phyloP scores from a whole-genome alignment of 2,113 vertebrate species.

The Takifugu flavidus region DNA sequence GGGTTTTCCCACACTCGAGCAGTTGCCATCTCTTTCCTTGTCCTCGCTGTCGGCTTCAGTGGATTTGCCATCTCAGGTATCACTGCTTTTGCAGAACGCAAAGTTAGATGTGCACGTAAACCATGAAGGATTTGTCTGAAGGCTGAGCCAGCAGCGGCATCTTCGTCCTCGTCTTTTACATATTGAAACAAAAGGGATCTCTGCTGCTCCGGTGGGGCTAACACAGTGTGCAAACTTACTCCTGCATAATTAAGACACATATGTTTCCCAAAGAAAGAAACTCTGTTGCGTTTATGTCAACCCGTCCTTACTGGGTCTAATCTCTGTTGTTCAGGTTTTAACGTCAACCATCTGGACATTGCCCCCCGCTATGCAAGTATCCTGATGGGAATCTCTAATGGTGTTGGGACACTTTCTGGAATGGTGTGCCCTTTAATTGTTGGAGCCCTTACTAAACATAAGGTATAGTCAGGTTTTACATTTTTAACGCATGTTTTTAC shows the following conservation, averaged over 20 bases:
- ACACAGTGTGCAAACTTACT: slow-evolving; percentile 6
- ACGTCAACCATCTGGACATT: slow-evolving; percentile 97
- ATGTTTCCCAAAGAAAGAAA: slow-evolving; percentile 10
- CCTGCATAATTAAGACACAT: slow-evolving; percentile 2
- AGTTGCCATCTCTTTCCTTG: slow-evolving; percentile 92
- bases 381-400: slow-evolving; percentile 97
- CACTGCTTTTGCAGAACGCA: slow-evolving; percentile 5
- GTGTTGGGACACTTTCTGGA: slow-evolving; percentile 92
- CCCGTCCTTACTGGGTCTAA: background rate
- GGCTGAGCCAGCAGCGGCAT: too few species aligned
- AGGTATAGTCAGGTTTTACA: slow-evolving; percentile 73
- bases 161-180: background rate
- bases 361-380: slow-evolving; percentile 97
- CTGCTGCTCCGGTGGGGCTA: slow-evolving; percentile 1
- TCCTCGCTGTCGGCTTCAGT: slow-evolving; percentile 95
- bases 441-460: slow-evolving; percentile 92
- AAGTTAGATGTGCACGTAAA: background rate
- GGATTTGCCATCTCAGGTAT: slow-evolving; percentile 98
- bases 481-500: background rate
- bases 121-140: background rate
- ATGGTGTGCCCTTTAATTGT: slow-evolving; percentile 98
- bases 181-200: background rate
- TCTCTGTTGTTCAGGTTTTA: slow-evolving; percentile 83
- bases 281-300: background rate
- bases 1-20: slow-evolving; percentile 93